A percentile compares a stretch with the other conserved stretches of the same genome.
phyloP scores from a whole-genome alignment of 2,797 vertebrate genomes.

The Morelia viridis region DNA sequence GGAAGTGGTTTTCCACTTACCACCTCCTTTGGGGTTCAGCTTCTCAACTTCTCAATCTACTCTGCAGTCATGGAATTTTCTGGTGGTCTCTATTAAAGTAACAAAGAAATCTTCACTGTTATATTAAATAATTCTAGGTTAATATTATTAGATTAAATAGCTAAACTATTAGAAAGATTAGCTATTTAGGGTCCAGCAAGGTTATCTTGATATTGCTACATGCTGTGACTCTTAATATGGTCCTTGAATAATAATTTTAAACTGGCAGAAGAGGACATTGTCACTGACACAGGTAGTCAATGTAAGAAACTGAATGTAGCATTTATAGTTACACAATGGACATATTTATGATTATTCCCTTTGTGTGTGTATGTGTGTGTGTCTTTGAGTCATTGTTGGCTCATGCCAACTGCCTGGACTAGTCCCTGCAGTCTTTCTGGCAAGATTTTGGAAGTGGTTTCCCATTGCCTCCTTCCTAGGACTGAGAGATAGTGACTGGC shows the following conservation, averaged over 20 bases:
- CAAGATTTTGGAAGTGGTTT: background rate
- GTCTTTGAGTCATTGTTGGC: background rate
- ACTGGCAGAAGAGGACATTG: background rate
- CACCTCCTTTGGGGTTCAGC: no score
- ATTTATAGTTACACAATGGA: background rate
- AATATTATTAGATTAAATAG: background rate
- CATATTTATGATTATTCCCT: background rate
- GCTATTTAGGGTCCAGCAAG: background rate
- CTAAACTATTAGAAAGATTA: background rate
- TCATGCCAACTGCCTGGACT: background rate
- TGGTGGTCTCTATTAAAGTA: no score
- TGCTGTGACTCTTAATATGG: background rate
- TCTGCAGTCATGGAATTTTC: no score
- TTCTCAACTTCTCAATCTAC: no score
- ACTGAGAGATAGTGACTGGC: background rate
- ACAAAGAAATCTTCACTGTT: background rate
- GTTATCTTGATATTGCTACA: background rate
- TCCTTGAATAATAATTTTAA: background rate
- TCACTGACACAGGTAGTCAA: background rate
- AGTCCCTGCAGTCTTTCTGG: background rate
- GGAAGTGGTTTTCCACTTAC: no score
- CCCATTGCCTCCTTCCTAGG: background rate
- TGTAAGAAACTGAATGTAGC: background rate
- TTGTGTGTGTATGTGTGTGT: background rate
- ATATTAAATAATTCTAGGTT: background rate